Evolutionary conservation across 2,797 vertebrate species (phyloP).

Genomic region (Anabacerthia variegaticeps): DNA sequence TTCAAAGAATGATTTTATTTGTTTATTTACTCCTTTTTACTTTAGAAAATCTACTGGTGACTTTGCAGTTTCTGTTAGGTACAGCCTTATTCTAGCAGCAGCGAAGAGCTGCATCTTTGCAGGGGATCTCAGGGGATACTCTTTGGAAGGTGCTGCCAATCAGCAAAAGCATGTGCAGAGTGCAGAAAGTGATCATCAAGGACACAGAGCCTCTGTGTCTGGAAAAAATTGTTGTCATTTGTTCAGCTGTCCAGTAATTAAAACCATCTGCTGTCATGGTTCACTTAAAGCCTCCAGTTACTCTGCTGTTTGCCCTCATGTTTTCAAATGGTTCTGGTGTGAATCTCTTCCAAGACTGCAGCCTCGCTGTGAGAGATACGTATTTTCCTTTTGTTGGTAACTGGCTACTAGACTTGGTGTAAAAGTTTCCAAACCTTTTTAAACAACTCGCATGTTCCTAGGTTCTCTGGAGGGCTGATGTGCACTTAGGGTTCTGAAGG

Average conservation of each 20-base stretch:
- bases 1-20: neutral
- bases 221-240: neutral
- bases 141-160: neutral
- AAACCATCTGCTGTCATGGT: neutral
- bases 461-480: neutral
- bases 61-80: neutral
- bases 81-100: neutral
- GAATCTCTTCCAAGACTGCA: neutral
- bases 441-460: neutral
- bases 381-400: neutral
- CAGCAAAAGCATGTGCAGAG: neutral
- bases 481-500: neutral
- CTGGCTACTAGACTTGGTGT: neutral
- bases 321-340: neutral
- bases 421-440: neutral
- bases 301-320: neutral
- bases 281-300: neutral
- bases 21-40: neutral
- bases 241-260: neutral
- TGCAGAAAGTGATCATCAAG: neutral
- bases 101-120: neutral
- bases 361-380: neutral
- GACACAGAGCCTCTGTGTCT: neutral
- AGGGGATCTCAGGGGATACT: neutral
- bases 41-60: neutral